These are phyloP conservation scores for cattle (Bos taurus) DNA, from an alignment of 2,113 vertebrate species.

Conservation along the genomic window DNA sequence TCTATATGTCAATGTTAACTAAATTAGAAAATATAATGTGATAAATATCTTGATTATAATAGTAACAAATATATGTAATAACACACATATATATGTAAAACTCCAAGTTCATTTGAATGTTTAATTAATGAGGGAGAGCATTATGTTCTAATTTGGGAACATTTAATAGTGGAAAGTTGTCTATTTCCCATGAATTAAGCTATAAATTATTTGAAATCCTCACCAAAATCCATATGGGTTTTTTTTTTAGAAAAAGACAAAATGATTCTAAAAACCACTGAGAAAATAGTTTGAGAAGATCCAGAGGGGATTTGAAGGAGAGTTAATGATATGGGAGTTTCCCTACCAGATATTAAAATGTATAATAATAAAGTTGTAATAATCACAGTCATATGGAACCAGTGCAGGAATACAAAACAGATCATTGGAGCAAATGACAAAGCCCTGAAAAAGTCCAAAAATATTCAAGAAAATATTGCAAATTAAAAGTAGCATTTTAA, in stretches of 20 bases:
- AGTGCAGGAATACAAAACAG: conserved; percentile 24
- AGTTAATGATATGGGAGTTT: conserved; percentile 44
- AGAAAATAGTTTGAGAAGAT: conserved; percentile 36
- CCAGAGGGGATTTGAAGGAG: not conserved
- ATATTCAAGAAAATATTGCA: not conserved
- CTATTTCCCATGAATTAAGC: conserved; percentile 19
- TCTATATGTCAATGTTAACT: not conserved
- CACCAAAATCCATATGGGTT: not conserved
- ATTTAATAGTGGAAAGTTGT: not conserved
- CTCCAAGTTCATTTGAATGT: not conserved
- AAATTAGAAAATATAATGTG: not conserved
- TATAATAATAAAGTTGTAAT: not conserved
- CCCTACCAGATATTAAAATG: conserved; percentile 35
- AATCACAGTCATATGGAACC: conserved; percentile 16
- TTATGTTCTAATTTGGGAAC: not conserved
- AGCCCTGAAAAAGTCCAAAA: not conserved
- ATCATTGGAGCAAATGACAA: conserved; percentile 1
- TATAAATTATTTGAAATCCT: conserved; percentile 38
- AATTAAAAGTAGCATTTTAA: conserved; percentile 20
- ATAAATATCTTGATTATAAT: not conserved
- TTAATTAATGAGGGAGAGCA: not conserved
- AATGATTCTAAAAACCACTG: conserved; percentile 4
- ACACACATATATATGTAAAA: not conserved
- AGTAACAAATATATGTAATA: not conserved
- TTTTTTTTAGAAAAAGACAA: conserved; percentile 32